These are phyloP conservation scores for Ptychodera flava DNA, from an alignment of 35 echinoderm and acorn worm species.

Conservation along the genomic window DNA sequence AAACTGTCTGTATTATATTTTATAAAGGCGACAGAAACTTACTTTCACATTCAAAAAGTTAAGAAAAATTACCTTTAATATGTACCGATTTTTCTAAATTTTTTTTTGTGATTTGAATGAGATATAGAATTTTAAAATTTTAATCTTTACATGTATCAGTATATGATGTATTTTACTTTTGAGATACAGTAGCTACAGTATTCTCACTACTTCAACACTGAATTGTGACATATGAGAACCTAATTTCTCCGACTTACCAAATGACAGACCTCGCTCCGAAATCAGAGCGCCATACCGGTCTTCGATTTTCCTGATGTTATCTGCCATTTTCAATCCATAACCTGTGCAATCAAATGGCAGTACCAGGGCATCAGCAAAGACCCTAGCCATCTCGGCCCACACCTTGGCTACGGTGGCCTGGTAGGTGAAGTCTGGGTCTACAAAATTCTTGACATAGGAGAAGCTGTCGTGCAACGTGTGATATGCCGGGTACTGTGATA, in stretches of 20 bases:
- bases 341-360: conserved; percentile 55
- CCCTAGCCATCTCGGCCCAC: conserved; percentile 65
- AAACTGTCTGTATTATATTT: too few relatives aligned
- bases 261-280: conserved; percentile 44
- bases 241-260: conserved; percentile 93
- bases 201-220: too few relatives aligned
- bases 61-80: too few relatives aligned
- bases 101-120: too few relatives aligned
- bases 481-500: conserved; percentile 35
- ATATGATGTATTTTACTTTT: too few relatives aligned
- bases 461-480: conserved; percentile 48
- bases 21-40: too few relatives aligned
- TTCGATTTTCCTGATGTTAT: conserved; percentile 43
- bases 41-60: too few relatives aligned
- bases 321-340: conserved; percentile 39
- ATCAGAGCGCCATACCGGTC: conserved; percentile 44
- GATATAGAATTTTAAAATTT: too few relatives aligned
- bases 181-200: too few relatives aligned
- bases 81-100: too few relatives aligned
- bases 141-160: too few relatives aligned
- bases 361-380: conserved; percentile 67
- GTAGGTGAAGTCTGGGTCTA: conserved; percentile 43
- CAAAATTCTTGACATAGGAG: conserved; percentile 22
- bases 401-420: conserved; percentile 35
- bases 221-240: too few relatives aligned